Evolutionary conservation across 2,113 vertebrate species (phyloP).

Genomic region (Podilymbus podiceps): DNA sequence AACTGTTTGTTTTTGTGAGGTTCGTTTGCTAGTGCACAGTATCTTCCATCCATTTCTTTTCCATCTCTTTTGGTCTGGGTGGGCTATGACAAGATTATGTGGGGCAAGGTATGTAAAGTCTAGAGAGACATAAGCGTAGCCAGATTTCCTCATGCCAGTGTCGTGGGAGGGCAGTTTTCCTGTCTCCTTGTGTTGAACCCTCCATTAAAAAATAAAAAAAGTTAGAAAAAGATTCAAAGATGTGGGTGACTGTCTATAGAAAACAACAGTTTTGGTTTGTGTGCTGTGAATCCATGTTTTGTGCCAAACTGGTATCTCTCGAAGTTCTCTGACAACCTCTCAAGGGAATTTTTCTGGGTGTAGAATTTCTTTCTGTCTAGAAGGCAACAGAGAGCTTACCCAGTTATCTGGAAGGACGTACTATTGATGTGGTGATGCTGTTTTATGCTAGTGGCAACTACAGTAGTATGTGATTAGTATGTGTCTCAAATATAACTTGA

Average conservation of each 20-base stretch:
- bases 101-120: neutral
- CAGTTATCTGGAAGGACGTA: neutral
- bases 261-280: neutral
- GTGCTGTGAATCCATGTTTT: neutral
- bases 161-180: neutral
- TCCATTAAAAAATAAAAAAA: neutral
- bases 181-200: neutral
- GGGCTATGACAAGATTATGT: neutral
- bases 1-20: neutral
- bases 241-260: neutral
- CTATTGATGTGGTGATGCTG: neutral
- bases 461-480: neutral
- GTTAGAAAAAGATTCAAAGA: neutral
- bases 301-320: neutral
- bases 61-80: neutral
- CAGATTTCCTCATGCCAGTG: neutral
- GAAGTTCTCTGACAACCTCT: neutral
- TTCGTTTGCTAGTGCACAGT: neutral
- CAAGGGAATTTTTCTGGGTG: neutral
- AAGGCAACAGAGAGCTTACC: neutral
- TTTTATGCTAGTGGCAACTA: neutral
- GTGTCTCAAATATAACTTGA: neutral
- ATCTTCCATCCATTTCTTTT: neutral
- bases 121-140: neutral
- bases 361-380: neutral